phyloP scores from a whole-genome alignment of 2,797 vertebrate species.

The Sebastolobus alascanus region DNA sequence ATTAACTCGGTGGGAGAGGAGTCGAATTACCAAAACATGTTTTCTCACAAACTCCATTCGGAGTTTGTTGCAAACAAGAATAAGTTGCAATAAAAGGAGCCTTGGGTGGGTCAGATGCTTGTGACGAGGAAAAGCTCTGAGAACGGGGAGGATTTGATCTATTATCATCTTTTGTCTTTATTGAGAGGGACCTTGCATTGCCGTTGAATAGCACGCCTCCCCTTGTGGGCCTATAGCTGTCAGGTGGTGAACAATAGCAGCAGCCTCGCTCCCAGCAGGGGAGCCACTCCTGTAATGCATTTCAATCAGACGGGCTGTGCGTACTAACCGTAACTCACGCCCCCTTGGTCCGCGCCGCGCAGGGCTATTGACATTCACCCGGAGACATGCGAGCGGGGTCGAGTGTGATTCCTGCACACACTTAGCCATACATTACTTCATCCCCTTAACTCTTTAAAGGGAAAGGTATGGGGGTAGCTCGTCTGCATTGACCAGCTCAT shows the following conservation, averaged over 20 bases:
- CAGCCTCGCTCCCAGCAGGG: slow-evolving; percentile 73
- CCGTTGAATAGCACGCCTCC: slow-evolving; percentile 58
- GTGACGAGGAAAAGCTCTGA: slow-evolving; percentile 47
- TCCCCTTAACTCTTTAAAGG: slow-evolving; percentile 64
- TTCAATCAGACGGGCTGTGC: slow-evolving; percentile 74
- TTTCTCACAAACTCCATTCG: slow-evolving; percentile 51
- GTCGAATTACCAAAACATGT: slow-evolving; percentile 63
- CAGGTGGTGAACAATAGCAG: slow-evolving; percentile 77
- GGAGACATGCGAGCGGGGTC: slow-evolving; percentile 53
- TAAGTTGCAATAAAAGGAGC: slow-evolving; percentile 47
- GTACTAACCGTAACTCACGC: slow-evolving; percentile 78
- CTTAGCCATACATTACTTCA: slow-evolving; percentile 74
- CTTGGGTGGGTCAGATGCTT: slow-evolving; percentile 58
- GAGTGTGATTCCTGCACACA: slow-evolving; percentile 69
- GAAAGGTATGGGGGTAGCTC: slow-evolving; percentile 31
- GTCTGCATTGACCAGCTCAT: slow-evolving; percentile 72
- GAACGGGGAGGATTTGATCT: slow-evolving; percentile 62
- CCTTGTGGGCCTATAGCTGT: slow-evolving; percentile 64
- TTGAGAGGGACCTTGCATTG: slow-evolving; percentile 57
- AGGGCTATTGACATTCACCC: slow-evolving; percentile 69
- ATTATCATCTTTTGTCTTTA: slow-evolving; percentile 74
- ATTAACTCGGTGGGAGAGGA: slow-evolving; percentile 48
- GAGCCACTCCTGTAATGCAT: slow-evolving; percentile 77
- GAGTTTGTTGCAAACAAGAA: slow-evolving; percentile 42
- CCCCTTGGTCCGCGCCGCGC: slow-evolving; percentile 49